Conservation (phyloP, 1,140 invertebrate genomes). For the Papilio glaucus region DNA sequence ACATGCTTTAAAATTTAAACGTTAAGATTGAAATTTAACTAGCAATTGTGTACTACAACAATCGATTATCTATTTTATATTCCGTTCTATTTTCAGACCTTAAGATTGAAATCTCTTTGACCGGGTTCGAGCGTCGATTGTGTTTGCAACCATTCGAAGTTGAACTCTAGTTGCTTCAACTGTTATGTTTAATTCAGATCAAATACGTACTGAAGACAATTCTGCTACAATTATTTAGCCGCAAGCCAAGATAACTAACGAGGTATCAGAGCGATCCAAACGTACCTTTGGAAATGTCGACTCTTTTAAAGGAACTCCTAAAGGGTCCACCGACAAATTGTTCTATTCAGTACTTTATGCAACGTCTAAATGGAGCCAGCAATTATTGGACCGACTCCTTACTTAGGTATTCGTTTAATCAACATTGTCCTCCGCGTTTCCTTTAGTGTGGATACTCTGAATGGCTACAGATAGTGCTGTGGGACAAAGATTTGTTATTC, state of each 20-base stretch:
- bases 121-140: conserved; percentile 19
- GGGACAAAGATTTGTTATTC: conserved; percentile 66
- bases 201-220: conserved; percentile 35
- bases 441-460: conserved; percentile 56
- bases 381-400: conserved; percentile 72
- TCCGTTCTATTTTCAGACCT: conserved; percentile 60
- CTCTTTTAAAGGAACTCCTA: conserved; percentile 60
- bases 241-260: conserved; percentile 74
- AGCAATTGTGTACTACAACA: conserved; percentile 31
- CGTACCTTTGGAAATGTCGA: conserved; percentile 74
- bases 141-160: conserved; percentile 37
- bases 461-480: conserved; percentile 64
- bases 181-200: conserved; percentile 45
- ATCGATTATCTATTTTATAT: conserved; percentile 51
- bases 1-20: conserved; percentile 43
- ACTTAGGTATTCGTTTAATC: conserved; percentile 79
- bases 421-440: conserved; percentile 73
- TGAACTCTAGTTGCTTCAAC: conserved; percentile 42
- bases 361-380: conserved; percentile 72
- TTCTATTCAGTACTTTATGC: conserved; percentile 74
- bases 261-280: conserved; percentile 71
- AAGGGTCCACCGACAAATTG: conserved; percentile 78
- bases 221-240: conserved; percentile 78
- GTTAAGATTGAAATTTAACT: conserved; percentile 46
- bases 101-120: conserved; percentile 63